Conservation (phyloP, 2,888 invertebrate genomes). For the Phortica okadai region DNA sequence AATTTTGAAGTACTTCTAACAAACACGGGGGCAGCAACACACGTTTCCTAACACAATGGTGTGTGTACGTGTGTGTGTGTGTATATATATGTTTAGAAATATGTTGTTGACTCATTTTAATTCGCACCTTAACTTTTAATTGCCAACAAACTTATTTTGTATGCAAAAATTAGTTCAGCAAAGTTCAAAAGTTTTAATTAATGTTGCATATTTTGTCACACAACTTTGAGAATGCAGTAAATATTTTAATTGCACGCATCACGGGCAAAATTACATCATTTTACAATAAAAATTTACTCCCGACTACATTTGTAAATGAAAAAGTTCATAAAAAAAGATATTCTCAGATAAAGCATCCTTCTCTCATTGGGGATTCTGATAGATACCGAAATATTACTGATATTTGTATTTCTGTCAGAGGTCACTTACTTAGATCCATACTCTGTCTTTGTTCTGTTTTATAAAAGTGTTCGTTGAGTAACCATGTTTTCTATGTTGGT, state of each 20-base stretch:
- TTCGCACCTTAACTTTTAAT: not conserved
- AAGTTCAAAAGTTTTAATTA: not conserved
- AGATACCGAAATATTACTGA: too few relatives aligned
- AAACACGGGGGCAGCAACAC: too few relatives aligned
- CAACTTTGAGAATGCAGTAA: not conserved
- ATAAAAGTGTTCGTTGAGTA: too few relatives aligned
- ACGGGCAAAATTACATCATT: slow-evolving; percentile 38
- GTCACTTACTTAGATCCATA: too few relatives aligned
- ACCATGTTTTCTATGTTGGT: too few relatives aligned
- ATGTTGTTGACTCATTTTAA: not conserved
- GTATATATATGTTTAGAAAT: not conserved
- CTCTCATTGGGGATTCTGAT: too few relatives aligned
- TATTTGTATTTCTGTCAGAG: too few relatives aligned
- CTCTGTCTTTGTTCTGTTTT: too few relatives aligned
- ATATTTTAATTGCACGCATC: not conserved
- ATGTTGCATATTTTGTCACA: not conserved
- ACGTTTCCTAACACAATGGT: too few relatives aligned
- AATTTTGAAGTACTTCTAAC: too few relatives aligned
- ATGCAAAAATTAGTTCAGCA: not conserved
- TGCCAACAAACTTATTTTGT: not conserved
- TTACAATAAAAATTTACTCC: slow-evolving; percentile 56
- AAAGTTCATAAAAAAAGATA: not conserved
- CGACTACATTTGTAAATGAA: slow-evolving; percentile 16
- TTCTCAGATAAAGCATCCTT: too few relatives aligned
- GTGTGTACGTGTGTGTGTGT: slow-evolving; percentile 27